Conservation (phyloP, 2,888 invertebrate genomes). For the Argyra leucocephala region DNA sequence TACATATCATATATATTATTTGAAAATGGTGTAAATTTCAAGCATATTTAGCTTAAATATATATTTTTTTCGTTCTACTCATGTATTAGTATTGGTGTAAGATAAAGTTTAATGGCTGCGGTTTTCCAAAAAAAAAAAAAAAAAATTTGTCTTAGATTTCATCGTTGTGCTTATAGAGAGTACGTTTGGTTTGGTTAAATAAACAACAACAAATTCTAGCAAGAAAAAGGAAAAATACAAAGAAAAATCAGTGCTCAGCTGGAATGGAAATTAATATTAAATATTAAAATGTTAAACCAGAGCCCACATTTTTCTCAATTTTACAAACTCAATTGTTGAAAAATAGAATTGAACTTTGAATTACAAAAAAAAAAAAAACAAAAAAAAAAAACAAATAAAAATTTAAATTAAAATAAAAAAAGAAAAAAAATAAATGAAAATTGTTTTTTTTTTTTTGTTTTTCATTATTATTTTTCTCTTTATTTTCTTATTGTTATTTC, state of each 20-base stretch:
- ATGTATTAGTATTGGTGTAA: neutral
- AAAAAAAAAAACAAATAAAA: neutral
- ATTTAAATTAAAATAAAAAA: neutral
- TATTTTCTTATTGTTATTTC: neutral
- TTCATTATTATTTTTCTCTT: too few species aligned
- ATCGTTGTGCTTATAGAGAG: too few species aligned
- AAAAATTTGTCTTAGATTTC: too few species aligned
- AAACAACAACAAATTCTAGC: neutral
- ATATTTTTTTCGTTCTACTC: neutral
- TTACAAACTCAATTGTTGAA: neutral
- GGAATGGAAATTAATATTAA: neutral
- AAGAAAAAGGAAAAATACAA: neutral
- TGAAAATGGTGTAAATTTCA: too few species aligned
- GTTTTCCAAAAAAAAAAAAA: neutral
- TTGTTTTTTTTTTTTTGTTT: too few species aligned
- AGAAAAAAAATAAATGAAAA: neutral
- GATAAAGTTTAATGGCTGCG: neutral
- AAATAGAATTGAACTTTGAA: conserved; percentile 1
- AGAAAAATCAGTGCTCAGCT: conserved; percentile 1
- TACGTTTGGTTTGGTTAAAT: too few species aligned
- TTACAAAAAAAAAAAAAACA: neutral
- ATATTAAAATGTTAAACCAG: neutral
- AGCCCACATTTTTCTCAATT: neutral
- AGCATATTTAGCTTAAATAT: neutral
- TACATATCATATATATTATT: neutral